phyloP scores from a whole-genome alignment of 2,888 invertebrate genomes.

The Eucera pruinosa region DNA sequence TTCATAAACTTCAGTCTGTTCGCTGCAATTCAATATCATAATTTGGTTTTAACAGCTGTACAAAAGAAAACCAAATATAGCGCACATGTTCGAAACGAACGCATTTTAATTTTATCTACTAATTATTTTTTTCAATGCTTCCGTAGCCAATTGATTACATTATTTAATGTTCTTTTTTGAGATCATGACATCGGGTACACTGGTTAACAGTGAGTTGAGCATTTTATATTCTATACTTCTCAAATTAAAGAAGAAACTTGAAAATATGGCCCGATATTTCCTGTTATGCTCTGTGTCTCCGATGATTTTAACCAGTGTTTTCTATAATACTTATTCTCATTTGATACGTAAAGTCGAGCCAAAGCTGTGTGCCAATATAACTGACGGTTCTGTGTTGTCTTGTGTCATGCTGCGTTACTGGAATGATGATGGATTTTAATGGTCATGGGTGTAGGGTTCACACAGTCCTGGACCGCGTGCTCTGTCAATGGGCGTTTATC shows the following conservation, averaged over 20 bases:
- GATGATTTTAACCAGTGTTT: constrained; percentile 48
- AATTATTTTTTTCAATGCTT: constrained; percentile 54
- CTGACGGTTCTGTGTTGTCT: constrained; percentile 85
- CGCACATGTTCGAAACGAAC: constrained; percentile 9
- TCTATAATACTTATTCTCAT: constrained; percentile 37
- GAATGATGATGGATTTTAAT: constrained; percentile 83
- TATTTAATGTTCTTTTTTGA: constrained; percentile 39
- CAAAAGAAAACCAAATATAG: constrained; percentile 1
- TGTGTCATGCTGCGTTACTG: constrained; percentile 86
- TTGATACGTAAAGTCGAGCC: constrained; percentile 29
- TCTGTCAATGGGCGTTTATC: constrained; percentile 95
- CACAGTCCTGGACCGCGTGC: constrained; percentile 96
- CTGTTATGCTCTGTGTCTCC: constrained; percentile 52
- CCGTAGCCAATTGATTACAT: constrained; percentile 46
- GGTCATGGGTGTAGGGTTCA: constrained; percentile 90
- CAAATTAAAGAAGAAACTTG: not conserved
- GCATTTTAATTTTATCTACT: constrained; percentile 42
- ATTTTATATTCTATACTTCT: not conserved
- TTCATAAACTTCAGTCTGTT: constrained; percentile 31
- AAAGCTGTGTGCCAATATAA: constrained; percentile 58
- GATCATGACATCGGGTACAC: constrained; percentile 31
- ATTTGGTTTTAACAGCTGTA: constrained; percentile 28
- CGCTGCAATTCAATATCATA: constrained; percentile 13
- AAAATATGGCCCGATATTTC: constrained; percentile 39
- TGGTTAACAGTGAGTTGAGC: constrained; percentile 38